Base-by-base conservation (phyloP, 2,888 invertebrate species). In the Rhagium mordax region DNA sequence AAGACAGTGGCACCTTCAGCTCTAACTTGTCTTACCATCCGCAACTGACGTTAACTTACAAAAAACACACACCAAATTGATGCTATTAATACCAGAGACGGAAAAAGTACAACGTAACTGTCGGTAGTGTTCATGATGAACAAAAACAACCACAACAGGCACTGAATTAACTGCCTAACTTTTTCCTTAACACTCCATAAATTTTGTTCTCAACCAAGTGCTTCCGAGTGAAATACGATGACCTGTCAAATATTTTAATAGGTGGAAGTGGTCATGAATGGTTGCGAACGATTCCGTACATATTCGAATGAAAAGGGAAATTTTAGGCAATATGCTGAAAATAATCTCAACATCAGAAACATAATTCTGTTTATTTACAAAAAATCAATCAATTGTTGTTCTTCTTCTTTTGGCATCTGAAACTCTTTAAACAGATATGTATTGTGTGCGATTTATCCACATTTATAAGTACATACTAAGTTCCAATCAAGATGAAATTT, bases 1-100 rank as follows among this genome's bases (percentile, higher is more conserved):
- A 74, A 76, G 75, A 77, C 77, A 74, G 75, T 78, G 78, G 76
- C 79, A 77, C 71, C 70, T 73, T 71, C 53, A 51, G 55, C 70
- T 70, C 74, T 70, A 73, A 69, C 69, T 70, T 55, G 73, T 73
- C 62, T 73, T 71, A 60, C 71, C 59, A 53, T 66, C 65, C 59
- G 67, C 66, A 70, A 70, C 69, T 57, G 24, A 72, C 51, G 66
- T 48, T 57, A 67, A 21, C 29, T 20, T 21, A 20, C 59, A 67
- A 61, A 73, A 70, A 70, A 57, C 16, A 70, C 57, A 65, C 59
- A 59, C 73, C 65, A 73, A 73, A 73, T 70, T 60, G 73, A 65
- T 59, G 64, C 70, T 73, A 70, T 73, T 73, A 73, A 70, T 73
- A 64, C 59, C 49, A 60, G 67, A 67, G 57, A 57, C 41, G 57